Evolutionary conservation across 2,797 vertebrate genomes (phyloP), one percentile per base, ranked within the genome.

Genomic region (Myoxocephalus aenaeus): DNA sequence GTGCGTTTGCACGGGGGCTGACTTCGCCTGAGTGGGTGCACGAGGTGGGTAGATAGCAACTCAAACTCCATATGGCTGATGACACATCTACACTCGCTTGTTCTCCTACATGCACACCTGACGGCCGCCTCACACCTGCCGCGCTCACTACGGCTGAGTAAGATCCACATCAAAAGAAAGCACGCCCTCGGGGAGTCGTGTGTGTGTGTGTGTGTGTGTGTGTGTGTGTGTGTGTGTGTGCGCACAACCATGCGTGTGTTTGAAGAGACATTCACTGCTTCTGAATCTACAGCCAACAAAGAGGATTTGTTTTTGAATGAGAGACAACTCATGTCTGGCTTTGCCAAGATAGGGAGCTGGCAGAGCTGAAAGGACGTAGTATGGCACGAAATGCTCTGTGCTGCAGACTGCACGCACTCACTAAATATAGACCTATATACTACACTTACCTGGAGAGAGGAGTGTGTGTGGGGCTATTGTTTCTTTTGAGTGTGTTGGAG

Each of bases 81-180:
- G 90, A 93, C 86, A 90, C 88, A 89, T 75, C 82, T 17, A 75
- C 63, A 79, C 79, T 76, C 29, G 22, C 72, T 84, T 66, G 70
- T 59, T 75, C 58, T 76, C 56, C 29, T 66, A 22, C 65, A 70
- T 56, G 74, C 84, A 87, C 91, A 97, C 96, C 96, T 97, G 96
- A 95, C 90, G 82, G 3, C 8, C 59, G 89, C 70, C 86, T 88
- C 93, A 92, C 97, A 97, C 96, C 97, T 97, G 97, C 96, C 91
- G 89, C 87, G 84, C 73, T 70, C 82, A 89, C 77, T 6, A 80
- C 81, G 87, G 54, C 65, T 84, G 90, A 93, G 77, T 89, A 86
- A 91, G 86, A 93, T 66, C 80, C 73, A 83, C 88, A 93, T 94
- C 89, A 94, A 94, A 54, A 93, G 83, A 81, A 81, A 88, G 84